A percentile compares a stretch with the other conserved stretches of the same genome.
Evolutionary conservation across 1,140 invertebrate genomes (phyloP).

Genomic region (Popillia japonica): DNA sequence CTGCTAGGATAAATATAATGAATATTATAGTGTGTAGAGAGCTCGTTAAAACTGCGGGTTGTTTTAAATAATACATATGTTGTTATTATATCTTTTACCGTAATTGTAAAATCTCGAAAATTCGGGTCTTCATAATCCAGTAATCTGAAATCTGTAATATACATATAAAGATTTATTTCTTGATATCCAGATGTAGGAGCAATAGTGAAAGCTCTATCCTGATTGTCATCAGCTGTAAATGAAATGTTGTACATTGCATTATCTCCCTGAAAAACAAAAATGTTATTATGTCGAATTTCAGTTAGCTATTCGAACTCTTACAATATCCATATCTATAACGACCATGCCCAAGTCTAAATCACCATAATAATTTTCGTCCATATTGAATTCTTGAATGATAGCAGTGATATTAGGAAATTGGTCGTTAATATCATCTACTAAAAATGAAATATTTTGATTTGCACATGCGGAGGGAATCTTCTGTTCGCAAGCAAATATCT

Average conservation of each 20-base stretch:
- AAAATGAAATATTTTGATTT: slow-evolving; percentile 27
- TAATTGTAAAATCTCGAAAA: background rate
- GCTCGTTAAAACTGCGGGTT: too few species aligned
- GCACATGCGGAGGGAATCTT: background rate
- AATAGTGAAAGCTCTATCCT: slow-evolving; percentile 20
- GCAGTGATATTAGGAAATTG: slow-evolving; percentile 30
- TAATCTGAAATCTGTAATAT: background rate
- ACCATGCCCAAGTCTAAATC: background rate
- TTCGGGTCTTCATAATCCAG: slow-evolving; percentile 39
- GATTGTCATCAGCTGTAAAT: background rate
- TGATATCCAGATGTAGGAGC: slow-evolving; percentile 36
- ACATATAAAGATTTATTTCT: background rate
- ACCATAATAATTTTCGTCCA: slow-evolving; percentile 28
- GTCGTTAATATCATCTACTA: slow-evolving; percentile 39
- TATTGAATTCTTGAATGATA: background rate
- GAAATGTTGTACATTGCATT: slow-evolving; percentile 27
- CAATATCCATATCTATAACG: background rate
- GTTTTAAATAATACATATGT: too few species aligned
- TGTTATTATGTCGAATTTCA: background rate
- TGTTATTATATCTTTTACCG: too few species aligned
- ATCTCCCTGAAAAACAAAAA: slow-evolving; percentile 21
- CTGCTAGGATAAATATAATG: too few species aligned
- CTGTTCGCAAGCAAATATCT: slow-evolving; percentile 35
- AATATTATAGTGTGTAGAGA: background rate
- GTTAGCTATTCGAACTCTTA: background rate